A percentile compares a stretch with the other conserved stretches of the same genome.
Evolutionary conservation across 2,797 vertebrate genomes (phyloP).

Genomic region (Protonibea diacanthus): DNA sequence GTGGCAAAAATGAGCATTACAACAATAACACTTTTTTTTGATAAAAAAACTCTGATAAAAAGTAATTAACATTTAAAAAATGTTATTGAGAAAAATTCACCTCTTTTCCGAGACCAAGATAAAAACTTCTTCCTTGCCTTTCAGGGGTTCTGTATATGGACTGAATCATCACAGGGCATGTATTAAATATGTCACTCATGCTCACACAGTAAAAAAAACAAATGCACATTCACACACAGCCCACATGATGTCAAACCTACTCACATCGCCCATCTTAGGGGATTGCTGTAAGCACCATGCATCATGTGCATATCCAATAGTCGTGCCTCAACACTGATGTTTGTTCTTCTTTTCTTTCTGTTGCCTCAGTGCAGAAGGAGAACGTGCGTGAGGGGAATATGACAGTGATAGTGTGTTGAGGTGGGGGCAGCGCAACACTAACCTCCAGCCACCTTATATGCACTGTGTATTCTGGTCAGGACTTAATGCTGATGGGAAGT

Average conservation of each 20-base stretch:
- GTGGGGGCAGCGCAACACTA: conserved; percentile 37
- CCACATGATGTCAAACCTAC: conserved; percentile 7
- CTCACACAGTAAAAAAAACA: conserved; percentile 23
- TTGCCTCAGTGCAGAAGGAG: conserved; percentile 46
- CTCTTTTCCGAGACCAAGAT: too few relatives aligned
- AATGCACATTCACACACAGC: conserved; percentile 14
- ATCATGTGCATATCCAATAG: conserved; percentile 58
- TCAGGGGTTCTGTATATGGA: too few relatives aligned
- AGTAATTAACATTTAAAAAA: too few relatives aligned
- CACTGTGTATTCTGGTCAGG: conserved; percentile 53
- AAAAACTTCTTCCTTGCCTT: too few relatives aligned
- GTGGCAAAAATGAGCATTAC: too few relatives aligned
- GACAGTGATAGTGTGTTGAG: conserved; percentile 26
- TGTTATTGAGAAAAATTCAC: too few relatives aligned
- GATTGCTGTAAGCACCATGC: conserved; percentile 39
- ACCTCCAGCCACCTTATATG: conserved; percentile 42
- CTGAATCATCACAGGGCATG: conserved; percentile 56
- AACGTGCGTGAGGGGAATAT: conserved; percentile 51
- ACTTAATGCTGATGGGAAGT: conserved; percentile 46
- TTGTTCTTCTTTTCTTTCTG: conserved; percentile 45
- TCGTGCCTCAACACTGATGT: conserved; percentile 47
- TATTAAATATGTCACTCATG: conserved; percentile 73
- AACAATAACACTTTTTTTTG: too few relatives aligned
- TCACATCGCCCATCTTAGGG: conserved; percentile 26
- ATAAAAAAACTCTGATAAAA: too few relatives aligned